Evolutionary conservation across 2,113 vertebrate genomes (phyloP), one percentile per base, ranked within the genome.

Genomic region (Rissa tridactyla): DNA sequence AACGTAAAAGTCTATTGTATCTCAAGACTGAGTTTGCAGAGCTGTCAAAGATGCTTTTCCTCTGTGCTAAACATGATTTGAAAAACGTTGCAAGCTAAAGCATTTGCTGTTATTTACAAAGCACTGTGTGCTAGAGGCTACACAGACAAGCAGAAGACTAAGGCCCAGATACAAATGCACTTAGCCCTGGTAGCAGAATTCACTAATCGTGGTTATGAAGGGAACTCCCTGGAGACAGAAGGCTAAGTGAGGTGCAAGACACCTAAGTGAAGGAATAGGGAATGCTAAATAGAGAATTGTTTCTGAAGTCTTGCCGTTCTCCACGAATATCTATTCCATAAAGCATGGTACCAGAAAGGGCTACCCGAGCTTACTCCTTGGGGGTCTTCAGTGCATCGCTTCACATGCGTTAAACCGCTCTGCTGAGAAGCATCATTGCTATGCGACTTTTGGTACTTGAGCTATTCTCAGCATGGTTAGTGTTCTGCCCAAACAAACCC

Each of bases 41-140:
- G 72, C 89, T 93, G 70, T 94, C 62, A 90, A 91, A 94, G 60
- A 94, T 69, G 71, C 16, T 88, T 76, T 88, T 87, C 36, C 82
- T 90, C 54, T 80, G 79, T 86, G 82, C 65, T 95, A 73, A 96
- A 94, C 72, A 65, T 18, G 38, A 95, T 89, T 57, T 68, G 34
- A 89, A 51, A 69, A 54, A 93, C 22, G 1, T 47, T 82, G 73
- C 10, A 75, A 86, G 61, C 36, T 44, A 86, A 86, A 88, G 85
- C 9, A 42, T 44, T 95, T 88, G 55, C 57, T 15, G 5, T 57
- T 88, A 40, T 40, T 96, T 64, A 71, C 82, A 92, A 75, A 75
- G 57, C 52, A 32, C 17, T 46, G 6, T 11, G 51, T 79, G 73
- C 66, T 78, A 70, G 51, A 60, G 57, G 75, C 38, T 52, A 81